Percentiles rank a stretch among this genome's conserved stretches.
Evolutionary conservation across 2,113 vertebrate genomes (phyloP).

Genomic region (Odocoileus hemionus): DNA sequence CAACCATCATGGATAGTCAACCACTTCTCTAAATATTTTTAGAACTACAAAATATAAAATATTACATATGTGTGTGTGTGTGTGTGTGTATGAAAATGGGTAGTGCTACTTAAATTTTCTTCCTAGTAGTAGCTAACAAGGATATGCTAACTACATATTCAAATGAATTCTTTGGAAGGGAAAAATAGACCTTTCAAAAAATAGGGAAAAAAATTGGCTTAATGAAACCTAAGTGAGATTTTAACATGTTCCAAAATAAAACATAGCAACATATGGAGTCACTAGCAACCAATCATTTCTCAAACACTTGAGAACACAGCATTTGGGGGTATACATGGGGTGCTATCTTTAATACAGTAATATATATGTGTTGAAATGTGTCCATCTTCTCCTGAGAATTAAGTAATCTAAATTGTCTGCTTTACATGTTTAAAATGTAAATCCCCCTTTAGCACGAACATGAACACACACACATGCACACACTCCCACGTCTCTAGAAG

Average conservation of each 20-base stretch:
- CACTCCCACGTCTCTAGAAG: neutral
- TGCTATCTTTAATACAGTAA: constrained; percentile 64
- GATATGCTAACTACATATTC: constrained; percentile 37
- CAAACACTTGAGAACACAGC: constrained; percentile 54
- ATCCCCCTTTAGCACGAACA: constrained; percentile 11
- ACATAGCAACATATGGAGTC: constrained; percentile 72
- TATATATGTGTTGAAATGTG: constrained; percentile 44
- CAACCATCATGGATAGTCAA: neutral
- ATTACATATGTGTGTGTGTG: neutral
- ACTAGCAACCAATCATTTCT: constrained; percentile 65
- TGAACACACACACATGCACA: neutral
- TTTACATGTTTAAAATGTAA: constrained; percentile 39
- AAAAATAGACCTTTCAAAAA: constrained; percentile 66
- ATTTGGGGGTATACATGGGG: constrained; percentile 25
- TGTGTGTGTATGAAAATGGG: neutral
- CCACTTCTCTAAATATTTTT: constrained; percentile 14
- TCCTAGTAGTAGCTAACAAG: constrained; percentile 42
- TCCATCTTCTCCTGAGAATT: constrained; percentile 55
- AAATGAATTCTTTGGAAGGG: constrained; percentile 54
- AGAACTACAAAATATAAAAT: constrained; percentile 3
- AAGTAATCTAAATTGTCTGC: constrained; percentile 8
- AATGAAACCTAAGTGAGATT: constrained; percentile 69
- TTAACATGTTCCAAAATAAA: constrained; percentile 74
- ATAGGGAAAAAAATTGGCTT: constrained; percentile 42
- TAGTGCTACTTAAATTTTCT: constrained; percentile 22